Evolutionary conservation across 2,797 vertebrate species (phyloP).

Genomic region (Choloepus didactylus): DNA sequence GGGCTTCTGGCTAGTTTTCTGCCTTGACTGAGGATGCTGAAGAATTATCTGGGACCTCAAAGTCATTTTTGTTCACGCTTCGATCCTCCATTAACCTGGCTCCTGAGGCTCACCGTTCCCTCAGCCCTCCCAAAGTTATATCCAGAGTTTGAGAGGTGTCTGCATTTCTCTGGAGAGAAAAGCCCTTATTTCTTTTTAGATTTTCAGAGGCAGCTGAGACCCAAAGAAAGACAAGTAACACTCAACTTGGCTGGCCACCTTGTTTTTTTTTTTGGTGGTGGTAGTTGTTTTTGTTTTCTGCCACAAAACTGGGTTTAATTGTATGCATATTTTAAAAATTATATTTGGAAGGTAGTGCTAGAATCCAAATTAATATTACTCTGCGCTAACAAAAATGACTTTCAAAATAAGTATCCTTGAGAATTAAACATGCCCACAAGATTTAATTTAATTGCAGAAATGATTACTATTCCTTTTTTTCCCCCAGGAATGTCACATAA

Average conservation of each 20-base stretch:
- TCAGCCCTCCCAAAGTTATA: neutral
- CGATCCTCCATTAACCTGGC: neutral
- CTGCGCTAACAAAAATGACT: neutral
- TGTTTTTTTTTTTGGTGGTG: neutral
- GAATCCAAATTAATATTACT: neutral
- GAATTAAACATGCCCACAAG: neutral
- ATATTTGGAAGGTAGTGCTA: neutral
- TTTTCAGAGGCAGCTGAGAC: neutral
- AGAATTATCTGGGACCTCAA: neutral
- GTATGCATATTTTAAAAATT: neutral
- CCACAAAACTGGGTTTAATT: neutral
- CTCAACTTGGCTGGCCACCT: neutral
- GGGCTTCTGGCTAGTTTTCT: constrained; percentile 66
- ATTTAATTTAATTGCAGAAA: neutral
- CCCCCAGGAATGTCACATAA: neutral
- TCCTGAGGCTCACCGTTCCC: neutral
- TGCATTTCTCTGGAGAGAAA: constrained; percentile 20
- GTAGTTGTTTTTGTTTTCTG: neutral
- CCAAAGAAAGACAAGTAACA: neutral
- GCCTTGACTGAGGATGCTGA: neutral
- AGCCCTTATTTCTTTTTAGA: neutral
- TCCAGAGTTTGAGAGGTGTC: neutral
- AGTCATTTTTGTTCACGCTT: neutral
- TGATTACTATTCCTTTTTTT: neutral
- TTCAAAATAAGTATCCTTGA: constrained; percentile 14